These are phyloP conservation scores for Piscicola geometra DNA, from an alignment of 2,888 invertebrate genomes.

Conservation along the genomic window DNA sequence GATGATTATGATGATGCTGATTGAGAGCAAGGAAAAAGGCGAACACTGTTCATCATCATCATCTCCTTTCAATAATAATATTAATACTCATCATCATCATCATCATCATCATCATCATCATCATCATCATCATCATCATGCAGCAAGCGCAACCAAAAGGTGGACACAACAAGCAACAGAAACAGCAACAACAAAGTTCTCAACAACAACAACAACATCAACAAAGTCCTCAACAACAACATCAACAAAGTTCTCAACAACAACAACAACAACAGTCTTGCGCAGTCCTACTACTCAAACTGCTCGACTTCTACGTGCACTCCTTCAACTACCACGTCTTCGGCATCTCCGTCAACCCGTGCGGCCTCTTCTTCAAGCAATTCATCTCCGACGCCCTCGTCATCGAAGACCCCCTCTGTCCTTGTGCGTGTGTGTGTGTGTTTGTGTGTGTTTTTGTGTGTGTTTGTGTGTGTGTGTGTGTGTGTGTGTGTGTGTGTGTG, in stretches of 20 bases:
- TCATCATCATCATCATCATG: background rate
- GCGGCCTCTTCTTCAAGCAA: constrained; percentile 4
- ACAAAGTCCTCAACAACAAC: background rate
- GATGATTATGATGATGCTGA: background rate
- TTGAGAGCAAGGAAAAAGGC: too few relatives aligned
- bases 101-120: background rate
- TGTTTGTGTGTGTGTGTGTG: constrained; percentile 1
- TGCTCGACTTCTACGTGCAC: constrained; percentile 26
- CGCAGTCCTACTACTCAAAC: constrained; percentile 21
- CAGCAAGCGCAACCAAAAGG: constrained; percentile 10
- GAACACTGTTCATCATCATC: too few relatives aligned
- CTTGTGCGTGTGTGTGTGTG: constrained; percentile 20
- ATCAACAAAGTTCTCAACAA: background rate
- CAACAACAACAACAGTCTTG: background rate
- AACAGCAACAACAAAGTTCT: background rate
- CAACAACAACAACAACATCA: constrained; percentile 4
- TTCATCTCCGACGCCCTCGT: constrained; percentile 28
- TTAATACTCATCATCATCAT: background rate
- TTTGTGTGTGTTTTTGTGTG: constrained; percentile 6
- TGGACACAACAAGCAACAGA: background rate
- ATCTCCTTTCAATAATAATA: too few relatives aligned
- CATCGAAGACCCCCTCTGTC: constrained; percentile 35
- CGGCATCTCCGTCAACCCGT: constrained; percentile 15
- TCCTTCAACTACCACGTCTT: constrained; percentile 28
- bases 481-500: constrained; percentile 3